These are phyloP conservation scores for Python bivittatus DNA, from an alignment of 2,113 vertebrate genomes.

Conservation along the genomic window DNA sequence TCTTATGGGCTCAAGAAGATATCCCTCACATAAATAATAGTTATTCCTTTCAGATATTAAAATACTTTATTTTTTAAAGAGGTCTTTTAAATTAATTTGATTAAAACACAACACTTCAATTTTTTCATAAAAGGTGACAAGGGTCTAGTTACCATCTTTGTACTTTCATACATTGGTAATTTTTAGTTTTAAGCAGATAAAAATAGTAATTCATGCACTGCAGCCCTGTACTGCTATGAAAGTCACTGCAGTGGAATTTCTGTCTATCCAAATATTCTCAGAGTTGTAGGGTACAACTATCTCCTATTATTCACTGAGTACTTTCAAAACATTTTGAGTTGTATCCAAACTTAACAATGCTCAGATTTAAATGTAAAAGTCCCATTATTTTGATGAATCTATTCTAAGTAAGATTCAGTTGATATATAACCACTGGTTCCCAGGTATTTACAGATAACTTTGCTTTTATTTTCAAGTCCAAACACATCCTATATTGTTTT, in stretches of 20 bases:
- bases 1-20: neutral
- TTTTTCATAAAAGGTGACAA: neutral
- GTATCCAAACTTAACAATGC: neutral
- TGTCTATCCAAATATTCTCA: neutral
- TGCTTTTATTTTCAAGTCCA: neutral
- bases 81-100: neutral
- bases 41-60: neutral
- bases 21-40: neutral
- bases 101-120: conserved; percentile 1
- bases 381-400: neutral
- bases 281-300: neutral
- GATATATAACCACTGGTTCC: neutral
- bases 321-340: neutral
- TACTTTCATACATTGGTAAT: neutral
- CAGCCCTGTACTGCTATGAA: neutral
- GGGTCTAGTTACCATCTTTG: neutral
- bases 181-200: conserved; percentile 36
- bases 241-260: neutral
- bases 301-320: neutral
- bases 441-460: neutral
- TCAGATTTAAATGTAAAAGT: neutral
- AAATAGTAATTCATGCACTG: neutral
- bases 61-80: neutral
- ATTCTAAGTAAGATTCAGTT: neutral
- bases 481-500: neutral